Evolutionary conservation across 2,888 invertebrate genomes (phyloP), one percentile per base, ranked within the genome.

Genomic region (Thalpophila matura): DNA sequence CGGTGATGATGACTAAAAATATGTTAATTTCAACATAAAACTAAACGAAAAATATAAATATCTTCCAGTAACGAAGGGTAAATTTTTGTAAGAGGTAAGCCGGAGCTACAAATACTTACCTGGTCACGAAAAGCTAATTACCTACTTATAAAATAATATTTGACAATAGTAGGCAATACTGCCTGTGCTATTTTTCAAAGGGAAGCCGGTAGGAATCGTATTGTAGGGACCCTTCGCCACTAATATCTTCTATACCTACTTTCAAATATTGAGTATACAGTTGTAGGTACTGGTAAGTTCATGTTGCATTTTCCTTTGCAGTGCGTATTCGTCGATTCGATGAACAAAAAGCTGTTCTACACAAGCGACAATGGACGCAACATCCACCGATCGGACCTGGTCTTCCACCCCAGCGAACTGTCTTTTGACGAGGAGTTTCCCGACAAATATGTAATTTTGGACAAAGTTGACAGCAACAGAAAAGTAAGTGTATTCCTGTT

Each of bases 291-390:
- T 27, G 31, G 5, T 37, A 33, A 14, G 1, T 43, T 20, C 7
- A 47, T 38, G 6, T 37, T 43, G 0, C 4, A n/a, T n/a, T 47
- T 72, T 57, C 47, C 38, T 58, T 88, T 89, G 67, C 93, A 98
- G 98, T 98, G 98, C 89, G 96, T 98, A 0, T 98, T 99, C 89
- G 96, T 97, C 51, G 99, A 99, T 88, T 96, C 97, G 1, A 94
- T 95, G 35, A 96, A 98, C 87, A 97, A 97, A 82, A 95, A 96
- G 72, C 93, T 98, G 27, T 98, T 97, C 86, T 96, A 97, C 56
- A 98, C 98, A 0, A 95, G 91, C 40, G 96, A 98, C 89, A 96
- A 97, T 91, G 98, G 97, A 0, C 91, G 90, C 38, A 96, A 93
- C n/a, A 96, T 98, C 70, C 91, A 91, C 35, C 94, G 96, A 67